A percentile compares a stretch with the other conserved stretches of the same genome.
Conservation (phyloP, 2,797 vertebrate species). For the Novumbra hubbsi region DNA sequence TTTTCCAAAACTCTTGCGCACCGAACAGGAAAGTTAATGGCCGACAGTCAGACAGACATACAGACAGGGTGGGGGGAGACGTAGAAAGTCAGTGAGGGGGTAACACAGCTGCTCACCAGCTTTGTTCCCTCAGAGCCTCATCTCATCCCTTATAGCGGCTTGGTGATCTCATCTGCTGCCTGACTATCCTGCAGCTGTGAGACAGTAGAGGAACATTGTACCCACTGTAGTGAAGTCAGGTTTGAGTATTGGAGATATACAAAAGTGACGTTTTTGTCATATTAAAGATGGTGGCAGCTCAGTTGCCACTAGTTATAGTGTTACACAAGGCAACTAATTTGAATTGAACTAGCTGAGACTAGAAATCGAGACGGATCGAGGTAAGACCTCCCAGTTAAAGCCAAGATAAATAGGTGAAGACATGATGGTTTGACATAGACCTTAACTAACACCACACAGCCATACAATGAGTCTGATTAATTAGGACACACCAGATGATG, state of each 20-base stretch:
- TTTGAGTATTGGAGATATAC: neutral
- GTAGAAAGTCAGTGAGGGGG: neutral
- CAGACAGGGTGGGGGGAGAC: neutral
- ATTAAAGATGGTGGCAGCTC: neutral
- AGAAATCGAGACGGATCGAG: neutral
- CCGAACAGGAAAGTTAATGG: slow-evolving; percentile 1
- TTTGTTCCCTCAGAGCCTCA: slow-evolving; percentile 9
- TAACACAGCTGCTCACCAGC: slow-evolving; percentile 4
- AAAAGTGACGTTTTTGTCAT: neutral
- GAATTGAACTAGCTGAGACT: neutral
- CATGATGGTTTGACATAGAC: neutral
- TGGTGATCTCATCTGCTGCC: slow-evolving; percentile 1
- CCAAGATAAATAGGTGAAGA: neutral
- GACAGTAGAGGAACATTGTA: neutral
- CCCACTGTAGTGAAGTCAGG: neutral
- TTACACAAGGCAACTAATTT: neutral
- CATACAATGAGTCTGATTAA: neutral
- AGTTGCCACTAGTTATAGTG: neutral
- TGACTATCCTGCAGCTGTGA: neutral
- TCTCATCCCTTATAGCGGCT: slow-evolving; percentile 3
- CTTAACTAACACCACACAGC: neutral
- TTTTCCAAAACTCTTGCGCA: neutral
- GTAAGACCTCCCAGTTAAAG: neutral
- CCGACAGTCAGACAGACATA: neutral
- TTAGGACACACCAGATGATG: neutral